Percentiles rank a stretch among this genome's conserved stretches.
phyloP scores from a whole-genome alignment of 2,888 invertebrate species.

The Orthosia gracilis region DNA sequence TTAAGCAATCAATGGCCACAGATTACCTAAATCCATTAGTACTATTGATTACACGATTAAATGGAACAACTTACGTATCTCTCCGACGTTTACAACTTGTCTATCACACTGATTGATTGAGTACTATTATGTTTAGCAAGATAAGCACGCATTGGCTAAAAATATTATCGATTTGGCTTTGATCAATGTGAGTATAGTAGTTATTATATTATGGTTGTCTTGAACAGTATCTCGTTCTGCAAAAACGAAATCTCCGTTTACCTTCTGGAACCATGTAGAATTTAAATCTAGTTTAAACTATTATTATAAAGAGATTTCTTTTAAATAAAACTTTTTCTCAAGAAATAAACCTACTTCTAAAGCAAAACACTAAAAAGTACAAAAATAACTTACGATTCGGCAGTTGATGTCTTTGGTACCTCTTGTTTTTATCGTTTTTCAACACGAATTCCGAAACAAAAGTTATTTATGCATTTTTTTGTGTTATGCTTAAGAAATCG shows the following conservation, averaged over 20 bases:
- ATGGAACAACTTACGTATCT: background rate
- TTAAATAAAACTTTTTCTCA: no score
- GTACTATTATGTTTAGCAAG: background rate
- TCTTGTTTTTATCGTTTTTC: no score
- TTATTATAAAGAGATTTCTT: no score
- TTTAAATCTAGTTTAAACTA: no score
- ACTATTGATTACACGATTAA: conserved; percentile 25
- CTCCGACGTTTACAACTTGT: background rate
- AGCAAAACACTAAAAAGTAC: no score
- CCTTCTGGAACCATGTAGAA: no score
- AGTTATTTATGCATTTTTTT: no score
- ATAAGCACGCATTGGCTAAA: conserved; percentile 11
- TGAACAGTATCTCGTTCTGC: background rate
- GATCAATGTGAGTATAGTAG: background rate
- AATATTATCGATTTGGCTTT: conserved; percentile 12
- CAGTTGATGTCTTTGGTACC: no score
- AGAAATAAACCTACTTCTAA: no score
- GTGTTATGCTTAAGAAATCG: no score
- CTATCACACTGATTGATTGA: conserved; percentile 32
- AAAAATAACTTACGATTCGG: no score
- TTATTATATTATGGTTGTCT: background rate
- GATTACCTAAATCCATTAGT: conserved; percentile 23
- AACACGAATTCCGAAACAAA: no score
- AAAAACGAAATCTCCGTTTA: background rate
- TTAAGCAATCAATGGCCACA: conserved; percentile 14